Conservation (phyloP, 2,888 invertebrate genomes). For the Drosophila kanekoi region DNA sequence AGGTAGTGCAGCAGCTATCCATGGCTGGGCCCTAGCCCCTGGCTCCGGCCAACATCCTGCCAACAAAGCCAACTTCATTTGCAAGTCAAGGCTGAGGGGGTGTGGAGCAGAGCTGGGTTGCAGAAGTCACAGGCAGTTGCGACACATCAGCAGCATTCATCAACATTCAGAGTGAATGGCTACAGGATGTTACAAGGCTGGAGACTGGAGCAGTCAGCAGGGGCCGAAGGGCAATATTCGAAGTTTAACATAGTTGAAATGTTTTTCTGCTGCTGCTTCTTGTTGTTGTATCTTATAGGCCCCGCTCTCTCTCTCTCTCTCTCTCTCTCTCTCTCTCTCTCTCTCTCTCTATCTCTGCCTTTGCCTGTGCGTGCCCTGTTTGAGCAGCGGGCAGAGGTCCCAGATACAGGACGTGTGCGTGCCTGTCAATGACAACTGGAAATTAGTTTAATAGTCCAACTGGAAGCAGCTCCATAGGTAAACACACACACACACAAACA, state of each 20-base stretch:
- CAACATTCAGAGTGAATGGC: conserved; percentile 48
- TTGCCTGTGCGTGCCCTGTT: conserved; percentile 42
- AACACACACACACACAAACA: conserved; percentile 29
- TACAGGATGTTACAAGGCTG: conserved; percentile 55
- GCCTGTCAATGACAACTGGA: conserved; percentile 78
- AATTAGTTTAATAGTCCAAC: conserved; percentile 79
- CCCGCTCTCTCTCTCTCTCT: not conserved
- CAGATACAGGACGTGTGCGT: conserved; percentile 57
- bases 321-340: not conserved
- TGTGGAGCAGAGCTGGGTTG: not conserved
- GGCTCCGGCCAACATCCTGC: conserved; percentile 48
- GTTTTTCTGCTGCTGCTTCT: conserved; percentile 15
- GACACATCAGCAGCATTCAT: conserved; percentile 64
- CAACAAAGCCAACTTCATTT: conserved; percentile 71
- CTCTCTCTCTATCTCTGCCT: not conserved
- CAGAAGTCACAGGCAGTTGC: not conserved
- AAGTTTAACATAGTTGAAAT: conserved; percentile 66
- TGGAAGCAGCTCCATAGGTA: conserved; percentile 56
- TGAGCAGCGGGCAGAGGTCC: conserved; percentile 1
- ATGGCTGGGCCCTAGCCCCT: too few species aligned
- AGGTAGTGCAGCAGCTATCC: conserved; percentile 8
- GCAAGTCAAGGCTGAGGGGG: conserved; percentile 48
- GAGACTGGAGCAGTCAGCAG: conserved; percentile 6
- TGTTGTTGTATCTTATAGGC: conserved; percentile 42
- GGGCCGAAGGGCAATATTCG: conserved; percentile 29